phyloP scores from a whole-genome alignment of 2,888 invertebrate genomes.

The Falcaria lacertinaria region DNA sequence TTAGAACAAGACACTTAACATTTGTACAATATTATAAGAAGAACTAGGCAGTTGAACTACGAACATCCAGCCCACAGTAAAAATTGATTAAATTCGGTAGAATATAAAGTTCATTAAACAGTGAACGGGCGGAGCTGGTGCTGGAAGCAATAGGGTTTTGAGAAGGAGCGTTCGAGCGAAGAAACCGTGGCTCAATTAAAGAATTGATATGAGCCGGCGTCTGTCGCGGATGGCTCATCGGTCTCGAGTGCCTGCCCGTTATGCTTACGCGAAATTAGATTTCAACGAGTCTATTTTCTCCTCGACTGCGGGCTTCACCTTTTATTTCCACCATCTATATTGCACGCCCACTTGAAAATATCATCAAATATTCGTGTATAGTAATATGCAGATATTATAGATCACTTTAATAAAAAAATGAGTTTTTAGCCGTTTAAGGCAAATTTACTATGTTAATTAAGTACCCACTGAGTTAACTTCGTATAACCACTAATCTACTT shows the following conservation, averaged over 20 bases:
- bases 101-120: neutral
- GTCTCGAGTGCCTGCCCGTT: conserved; percentile 68
- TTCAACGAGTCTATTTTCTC: conserved; percentile 76
- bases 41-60: no score
- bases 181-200: conserved; percentile 66
- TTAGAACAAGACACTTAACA: no score
- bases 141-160: conserved; percentile 38
- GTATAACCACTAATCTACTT: no score
- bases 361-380: conserved; percentile 3
- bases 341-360: conserved; percentile 34
- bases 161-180: conserved; percentile 50
- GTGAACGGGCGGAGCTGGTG: conserved; percentile 21
- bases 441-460: no score
- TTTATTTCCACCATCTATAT: conserved; percentile 63
- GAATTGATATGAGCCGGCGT: conserved; percentile 73
- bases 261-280: conserved; percentile 80
- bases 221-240: conserved; percentile 77
- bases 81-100: neutral
- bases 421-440: no score
- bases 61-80: no score
- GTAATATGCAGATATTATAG: neutral
- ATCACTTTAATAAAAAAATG: no score
- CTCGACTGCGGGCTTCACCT: conserved; percentile 50
- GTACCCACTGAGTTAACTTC: no score
- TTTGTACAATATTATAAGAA: no score